These are phyloP conservation scores for Silurus lanzhouensis DNA, from an alignment of 2,797 vertebrate species.

Conservation along the genomic window DNA sequence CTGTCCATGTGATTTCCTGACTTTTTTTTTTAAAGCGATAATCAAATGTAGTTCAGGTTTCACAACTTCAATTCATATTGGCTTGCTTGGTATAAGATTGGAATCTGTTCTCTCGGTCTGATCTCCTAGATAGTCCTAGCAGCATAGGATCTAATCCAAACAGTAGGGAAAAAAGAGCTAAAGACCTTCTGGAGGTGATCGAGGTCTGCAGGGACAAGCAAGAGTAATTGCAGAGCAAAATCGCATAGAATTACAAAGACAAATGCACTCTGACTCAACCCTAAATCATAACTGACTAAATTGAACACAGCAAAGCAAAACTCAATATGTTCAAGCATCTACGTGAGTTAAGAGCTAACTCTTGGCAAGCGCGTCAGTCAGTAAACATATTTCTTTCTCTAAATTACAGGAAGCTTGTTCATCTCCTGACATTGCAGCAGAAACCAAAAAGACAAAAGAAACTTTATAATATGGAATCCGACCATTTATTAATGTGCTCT, in stretches of 20 bases:
- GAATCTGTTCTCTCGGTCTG: not conserved
- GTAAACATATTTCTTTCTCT: not conserved
- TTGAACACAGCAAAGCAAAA: not conserved
- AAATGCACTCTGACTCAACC: conserved; percentile 10
- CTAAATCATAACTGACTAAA: conserved; percentile 19
- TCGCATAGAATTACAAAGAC: conserved; percentile 14
- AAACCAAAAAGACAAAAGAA: not conserved
- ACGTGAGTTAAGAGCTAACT: not conserved
- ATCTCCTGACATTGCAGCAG: not conserved
- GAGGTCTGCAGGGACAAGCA: not conserved
- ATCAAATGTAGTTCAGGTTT: not conserved
- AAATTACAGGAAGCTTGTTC: not conserved
- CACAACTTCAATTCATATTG: not conserved
- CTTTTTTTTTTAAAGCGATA: not conserved
- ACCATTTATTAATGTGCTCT: not conserved
- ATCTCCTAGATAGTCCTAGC: not conserved
- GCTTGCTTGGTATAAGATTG: not conserved
- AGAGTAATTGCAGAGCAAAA: not conserved
- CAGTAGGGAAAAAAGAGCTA: not conserved
- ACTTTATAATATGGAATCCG: not conserved
- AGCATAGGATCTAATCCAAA: not conserved
- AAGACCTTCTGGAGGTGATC: not conserved
- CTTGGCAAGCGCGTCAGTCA: not conserved
- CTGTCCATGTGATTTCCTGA: not conserved
- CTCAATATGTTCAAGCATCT: conserved; percentile 1